Base-by-base conservation (phyloP, 1,140 invertebrate genomes). In the Drosophila ambigua region DNA sequence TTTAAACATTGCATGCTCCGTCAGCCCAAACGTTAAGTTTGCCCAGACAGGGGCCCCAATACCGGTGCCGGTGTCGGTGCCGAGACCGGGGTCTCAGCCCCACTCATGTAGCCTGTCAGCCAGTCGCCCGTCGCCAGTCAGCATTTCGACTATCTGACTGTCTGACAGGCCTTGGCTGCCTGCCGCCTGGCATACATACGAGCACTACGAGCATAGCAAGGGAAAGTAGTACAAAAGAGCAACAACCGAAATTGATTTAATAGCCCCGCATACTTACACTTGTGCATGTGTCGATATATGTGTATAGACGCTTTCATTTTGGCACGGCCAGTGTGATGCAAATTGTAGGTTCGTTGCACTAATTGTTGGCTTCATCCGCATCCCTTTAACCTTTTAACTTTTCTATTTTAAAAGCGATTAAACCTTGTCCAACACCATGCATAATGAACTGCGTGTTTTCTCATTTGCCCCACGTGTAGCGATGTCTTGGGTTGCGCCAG, bases 201-300 rank as follows among this genome's bases (percentile, higher is more conserved):
- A 24, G 23, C 1, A 7, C 11, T 13, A 13, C 35, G 35, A 39
- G 35, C 4, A 4, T 5, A 74, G 58, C 44, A 43, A 77, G 77
- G 65, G 69, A 81, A 87, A 81, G 77, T 87, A 77, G 81, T 74
- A 61, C 69, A 87, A 81, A 85, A 72, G 82, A 78, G 82, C 77
- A 78, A 78, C 62, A 82, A 77, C 63, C 78, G 58, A 81, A 85
- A 87, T 85, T 85, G 78, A 85, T 85, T 87, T 85, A 85, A 85
- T 81, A 87, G 73, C 63, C 61, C 82, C 52, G 68, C 52, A 55
- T 15, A 53, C 31, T 0, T 31, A 31, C 31, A 31, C 31, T 31
- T 31, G 7, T 31, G 9, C 35, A 49, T 65, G 20, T 65, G 7
- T 52, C 20, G 20, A 20, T 20, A 20, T 20, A 20, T 20, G 20